Percentiles rank a stretch among this genome's conserved stretches.
These are phyloP conservation scores for Peromyscus maniculatus DNA, from an alignment of 2,113 vertebrate species.

Conservation along the genomic window DNA sequence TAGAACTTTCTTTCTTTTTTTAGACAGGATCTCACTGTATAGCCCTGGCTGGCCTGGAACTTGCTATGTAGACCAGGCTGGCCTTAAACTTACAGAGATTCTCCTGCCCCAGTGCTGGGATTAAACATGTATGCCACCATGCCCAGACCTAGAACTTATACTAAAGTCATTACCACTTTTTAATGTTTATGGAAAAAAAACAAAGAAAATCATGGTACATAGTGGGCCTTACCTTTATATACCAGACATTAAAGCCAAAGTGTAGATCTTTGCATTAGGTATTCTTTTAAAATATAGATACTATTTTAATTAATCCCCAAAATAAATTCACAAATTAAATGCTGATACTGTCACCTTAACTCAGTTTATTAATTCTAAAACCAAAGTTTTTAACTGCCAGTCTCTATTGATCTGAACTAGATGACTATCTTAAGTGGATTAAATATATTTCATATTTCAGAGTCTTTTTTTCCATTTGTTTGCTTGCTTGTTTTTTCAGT, in stretches of 20 bases:
- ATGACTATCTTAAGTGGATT: slow-evolving; percentile 52
- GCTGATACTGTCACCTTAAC: slow-evolving; percentile 35
- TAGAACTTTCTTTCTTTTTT: neutral
- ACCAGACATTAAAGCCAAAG: slow-evolving; percentile 33
- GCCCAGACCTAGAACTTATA: neutral
- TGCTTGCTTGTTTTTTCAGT: neutral
- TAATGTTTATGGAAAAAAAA: slow-evolving; percentile 46
- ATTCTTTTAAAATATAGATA: slow-evolving; percentile 17
- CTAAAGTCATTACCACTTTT: neutral
- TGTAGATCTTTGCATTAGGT: slow-evolving; percentile 57
- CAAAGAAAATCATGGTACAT: neutral
- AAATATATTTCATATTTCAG: slow-evolving; percentile 53
- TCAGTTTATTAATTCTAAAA: slow-evolving; percentile 35
- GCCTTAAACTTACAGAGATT: neutral
- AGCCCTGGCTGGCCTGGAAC: neutral
- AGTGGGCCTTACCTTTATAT: slow-evolving; percentile 9
- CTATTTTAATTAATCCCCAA: slow-evolving; percentile 47
- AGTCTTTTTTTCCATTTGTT: neutral
- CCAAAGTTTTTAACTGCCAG: slow-evolving; percentile 37
- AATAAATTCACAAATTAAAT: slow-evolving; percentile 59
- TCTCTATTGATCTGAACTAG: slow-evolving; percentile 55
- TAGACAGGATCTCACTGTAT: neutral
- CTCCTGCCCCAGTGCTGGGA: neutral
- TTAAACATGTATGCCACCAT: neutral
- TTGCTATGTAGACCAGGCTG: neutral